A percentile compares a stretch with the other conserved stretches of the same genome.
Evolutionary conservation across 2,113 vertebrate species (phyloP).

Genomic region (Anhinga anhinga): DNA sequence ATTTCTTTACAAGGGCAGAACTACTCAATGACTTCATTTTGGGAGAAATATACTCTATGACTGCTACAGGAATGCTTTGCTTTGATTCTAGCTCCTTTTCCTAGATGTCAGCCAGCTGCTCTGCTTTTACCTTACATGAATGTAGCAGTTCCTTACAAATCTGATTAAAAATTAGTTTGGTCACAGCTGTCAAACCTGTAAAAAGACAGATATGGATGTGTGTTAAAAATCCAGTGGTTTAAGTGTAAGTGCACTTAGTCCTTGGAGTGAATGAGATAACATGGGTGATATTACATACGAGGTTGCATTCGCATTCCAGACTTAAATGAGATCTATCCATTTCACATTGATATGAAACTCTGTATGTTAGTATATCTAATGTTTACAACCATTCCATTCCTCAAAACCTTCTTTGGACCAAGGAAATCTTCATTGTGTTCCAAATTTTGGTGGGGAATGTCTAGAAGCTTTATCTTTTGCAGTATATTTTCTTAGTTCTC

Average conservation of each 20-base stretch:
- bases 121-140: not conserved
- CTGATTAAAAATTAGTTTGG: slow-evolving; percentile 37
- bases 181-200: not conserved
- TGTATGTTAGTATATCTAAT: not conserved
- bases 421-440: not conserved
- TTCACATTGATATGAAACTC: not conserved
- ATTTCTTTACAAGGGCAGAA: slow-evolving; percentile 16
- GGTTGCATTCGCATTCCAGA: not conserved
- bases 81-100: not conserved
- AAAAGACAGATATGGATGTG: not conserved
- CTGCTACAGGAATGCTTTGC: not conserved
- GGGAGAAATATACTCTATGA: not conserved
- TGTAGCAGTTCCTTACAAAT: slow-evolving; percentile 9
- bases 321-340: not conserved
- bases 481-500: not conserved
- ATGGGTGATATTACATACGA: not conserved
- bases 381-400: not conserved
- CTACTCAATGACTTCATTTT: not conserved
- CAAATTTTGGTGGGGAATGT: not conserved
- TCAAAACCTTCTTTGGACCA: not conserved
- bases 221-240: not conserved
- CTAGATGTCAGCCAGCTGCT: not conserved
- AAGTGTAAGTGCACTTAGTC: not conserved
- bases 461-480: not conserved
- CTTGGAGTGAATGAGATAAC: not conserved